Conservation (phyloP, 2,888 invertebrate genomes). For the Drosophila cracens region DNA sequence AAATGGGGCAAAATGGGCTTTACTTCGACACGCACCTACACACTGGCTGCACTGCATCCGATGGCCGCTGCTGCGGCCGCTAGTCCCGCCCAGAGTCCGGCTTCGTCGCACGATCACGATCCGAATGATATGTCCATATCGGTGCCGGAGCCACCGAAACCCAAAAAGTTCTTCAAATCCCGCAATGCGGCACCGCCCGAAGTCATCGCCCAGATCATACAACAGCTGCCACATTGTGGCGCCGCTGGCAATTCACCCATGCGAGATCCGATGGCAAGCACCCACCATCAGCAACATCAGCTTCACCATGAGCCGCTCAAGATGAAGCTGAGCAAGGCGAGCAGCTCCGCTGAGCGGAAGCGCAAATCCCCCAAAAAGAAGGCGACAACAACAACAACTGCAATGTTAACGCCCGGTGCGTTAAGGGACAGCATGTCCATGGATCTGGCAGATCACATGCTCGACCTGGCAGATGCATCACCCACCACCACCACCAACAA, state of each 20-base stretch:
- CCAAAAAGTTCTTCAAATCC: constrained; percentile 96
- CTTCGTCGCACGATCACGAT: constrained; percentile 81
- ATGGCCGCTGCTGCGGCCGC: constrained; percentile 75
- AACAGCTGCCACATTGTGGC: constrained; percentile 81
- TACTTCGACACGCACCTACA: constrained; percentile 91
- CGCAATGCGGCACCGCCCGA: constrained; percentile 89
- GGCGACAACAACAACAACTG: constrained; percentile 35
- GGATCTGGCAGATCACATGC: constrained; percentile 40
- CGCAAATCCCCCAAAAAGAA: constrained; percentile 79
- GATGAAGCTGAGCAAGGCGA: constrained; percentile 81
- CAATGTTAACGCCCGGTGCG: constrained; percentile 66
- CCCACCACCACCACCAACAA: constrained; percentile 23
- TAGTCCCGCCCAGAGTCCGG: constrained; percentile 69
- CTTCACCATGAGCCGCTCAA: constrained; percentile 79
- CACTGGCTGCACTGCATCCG: constrained; percentile 80
- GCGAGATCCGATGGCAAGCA: constrained; percentile 67
- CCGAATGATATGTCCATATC: constrained; percentile 77
- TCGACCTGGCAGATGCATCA: constrained; percentile 39
- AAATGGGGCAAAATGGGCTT: constrained; percentile 98
- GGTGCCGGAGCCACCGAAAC: constrained; percentile 87
- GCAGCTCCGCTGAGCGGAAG: constrained; percentile 82
- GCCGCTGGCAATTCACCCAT: constrained; percentile 79
- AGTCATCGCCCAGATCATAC: constrained; percentile 83
- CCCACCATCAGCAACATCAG: constrained; percentile 16
- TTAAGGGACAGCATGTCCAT: constrained; percentile 49